Conservation (phyloP, 1,140 invertebrate genomes). For the Vanessa tameamea region DNA sequence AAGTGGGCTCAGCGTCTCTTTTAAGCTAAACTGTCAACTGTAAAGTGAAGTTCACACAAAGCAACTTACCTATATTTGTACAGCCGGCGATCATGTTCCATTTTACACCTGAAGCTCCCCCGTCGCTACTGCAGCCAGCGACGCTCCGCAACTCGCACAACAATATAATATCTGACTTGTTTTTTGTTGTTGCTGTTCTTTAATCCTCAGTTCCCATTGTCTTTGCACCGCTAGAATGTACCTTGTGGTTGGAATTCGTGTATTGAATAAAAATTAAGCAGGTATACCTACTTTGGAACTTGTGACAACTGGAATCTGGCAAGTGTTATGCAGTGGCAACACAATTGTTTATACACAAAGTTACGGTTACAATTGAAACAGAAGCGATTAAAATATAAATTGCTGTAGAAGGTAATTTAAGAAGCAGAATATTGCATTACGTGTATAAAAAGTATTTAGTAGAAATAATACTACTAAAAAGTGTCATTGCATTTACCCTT, state of each 20-base stretch:
- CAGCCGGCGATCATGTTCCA: constrained; percentile 67
- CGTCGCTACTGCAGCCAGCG: constrained; percentile 9
- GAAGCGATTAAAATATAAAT: too few relatives aligned
- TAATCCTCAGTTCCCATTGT: constrained; percentile 41
- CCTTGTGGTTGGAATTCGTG: not conserved
- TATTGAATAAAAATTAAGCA: not conserved
- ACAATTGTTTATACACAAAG: not conserved
- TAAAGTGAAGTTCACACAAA: not conserved
- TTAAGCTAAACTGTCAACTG: not conserved
- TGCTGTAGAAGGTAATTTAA: too few relatives aligned
- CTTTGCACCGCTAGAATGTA: not conserved
- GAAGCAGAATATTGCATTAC: too few relatives aligned
- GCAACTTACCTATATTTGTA: constrained; percentile 63
- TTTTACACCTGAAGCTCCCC: constrained; percentile 52
- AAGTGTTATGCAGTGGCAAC: not conserved
- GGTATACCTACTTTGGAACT: not conserved
- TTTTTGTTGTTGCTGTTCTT: constrained; percentile 5
- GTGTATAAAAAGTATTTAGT: too few relatives aligned
- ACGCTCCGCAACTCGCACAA: constrained; percentile 29
- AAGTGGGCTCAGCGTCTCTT: too few relatives aligned
- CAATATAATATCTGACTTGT: constrained; percentile 18
- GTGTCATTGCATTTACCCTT: too few relatives aligned
- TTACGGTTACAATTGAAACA: too few relatives aligned
- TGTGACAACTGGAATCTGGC: not conserved
- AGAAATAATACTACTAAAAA: too few relatives aligned